Evolutionary conservation across 2,113 vertebrate species (phyloP), one percentile per base, ranked within the genome.

Genomic region (Cichladusa arquata): DNA sequence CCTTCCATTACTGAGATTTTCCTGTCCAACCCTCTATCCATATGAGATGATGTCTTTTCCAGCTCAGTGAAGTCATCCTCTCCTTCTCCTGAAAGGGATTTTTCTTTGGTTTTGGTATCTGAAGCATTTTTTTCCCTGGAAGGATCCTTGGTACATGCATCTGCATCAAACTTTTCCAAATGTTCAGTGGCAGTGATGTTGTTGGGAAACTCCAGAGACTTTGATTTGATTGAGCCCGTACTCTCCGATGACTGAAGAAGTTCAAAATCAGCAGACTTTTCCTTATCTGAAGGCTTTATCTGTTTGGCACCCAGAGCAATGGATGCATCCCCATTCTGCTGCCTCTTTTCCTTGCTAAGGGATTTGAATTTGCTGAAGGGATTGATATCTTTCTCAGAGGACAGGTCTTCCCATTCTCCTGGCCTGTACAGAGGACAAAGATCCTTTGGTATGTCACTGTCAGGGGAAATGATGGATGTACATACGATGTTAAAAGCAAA

Each of bases 401-500:
- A 99, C 40, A 99, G 98, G 96, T 99, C 99, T 97, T 99, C 99
- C 99, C 99, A 99, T 97, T 99, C 99, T 92, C 99, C 98, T 60
- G 99, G 99, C 99, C 99, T 99, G 99, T 99, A 99, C 98, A 99
- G 98, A 98, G 99, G 99, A 99, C 99, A 99, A 98, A 99, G 99
- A 99, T 99, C 99, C 99, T 98, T 98, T 98, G 99, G 98, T 98
- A 98, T 98, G 96, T 99, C 99, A 98, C 99, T 99, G 98, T 97
- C 80, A 96, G 94, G 97, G 97, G 96, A 98, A 98, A 98, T 96
- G 98, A 97, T 88, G 97, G 97, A 96, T 97, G 98, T 96, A 98
- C 92, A 97, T 89, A 96, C 92, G 82, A 97, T 97, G 98, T 98
- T 98, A 98, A 98, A 98, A 97, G 90, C 44, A 97, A 97, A 97